phyloP scores from a whole-genome alignment of 1,140 invertebrate genomes.

The Drosophila sproati region DNA sequence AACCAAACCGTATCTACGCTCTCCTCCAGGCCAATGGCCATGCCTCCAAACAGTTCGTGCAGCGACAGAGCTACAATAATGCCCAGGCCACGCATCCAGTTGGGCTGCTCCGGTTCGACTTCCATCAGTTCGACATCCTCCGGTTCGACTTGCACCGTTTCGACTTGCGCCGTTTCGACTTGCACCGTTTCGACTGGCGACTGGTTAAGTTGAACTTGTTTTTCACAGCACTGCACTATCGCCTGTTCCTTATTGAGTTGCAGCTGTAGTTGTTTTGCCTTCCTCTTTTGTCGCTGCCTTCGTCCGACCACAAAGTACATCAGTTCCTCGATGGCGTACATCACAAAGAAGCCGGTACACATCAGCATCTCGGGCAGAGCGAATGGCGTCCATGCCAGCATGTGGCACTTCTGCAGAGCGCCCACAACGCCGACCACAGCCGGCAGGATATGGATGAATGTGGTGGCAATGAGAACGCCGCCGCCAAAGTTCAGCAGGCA shows the following conservation, averaged over 20 bases:
- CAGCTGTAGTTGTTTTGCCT: conserved; percentile 11
- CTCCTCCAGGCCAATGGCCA: conserved; percentile 93
- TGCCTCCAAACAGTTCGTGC: conserved; percentile 95
- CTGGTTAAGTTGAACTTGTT: too few species aligned
- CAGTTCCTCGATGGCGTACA: conserved; percentile 92
- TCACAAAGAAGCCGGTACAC: conserved; percentile 92
- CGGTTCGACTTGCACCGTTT: conserved; percentile 44
- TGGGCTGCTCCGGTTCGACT: conserved; percentile 52
- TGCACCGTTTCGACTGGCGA: conserved; percentile 11
- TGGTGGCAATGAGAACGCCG: conserved; percentile 95
- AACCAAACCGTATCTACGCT: conserved; percentile 90
- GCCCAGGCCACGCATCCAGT: conserved; percentile 89
- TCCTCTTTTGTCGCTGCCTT: conserved; percentile 74
- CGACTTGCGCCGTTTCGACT: conserved; percentile 84
- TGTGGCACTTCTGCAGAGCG: conserved; percentile 85
- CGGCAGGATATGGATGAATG: conserved; percentile 94
- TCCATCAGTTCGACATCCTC: conserved; percentile 7
- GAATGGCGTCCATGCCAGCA: conserved; percentile 86
- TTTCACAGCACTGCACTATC: too few species aligned
- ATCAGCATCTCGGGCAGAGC: conserved; percentile 89
- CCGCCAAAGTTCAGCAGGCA: conserved; percentile 93
- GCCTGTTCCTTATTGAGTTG: neutral
- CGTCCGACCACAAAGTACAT: conserved; percentile 89
- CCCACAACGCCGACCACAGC: conserved; percentile 91
- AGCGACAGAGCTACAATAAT: conserved; percentile 94